Evolutionary conservation across 2,797 vertebrate genomes (phyloP).

Genomic region (Polyboroides typus): DNA sequence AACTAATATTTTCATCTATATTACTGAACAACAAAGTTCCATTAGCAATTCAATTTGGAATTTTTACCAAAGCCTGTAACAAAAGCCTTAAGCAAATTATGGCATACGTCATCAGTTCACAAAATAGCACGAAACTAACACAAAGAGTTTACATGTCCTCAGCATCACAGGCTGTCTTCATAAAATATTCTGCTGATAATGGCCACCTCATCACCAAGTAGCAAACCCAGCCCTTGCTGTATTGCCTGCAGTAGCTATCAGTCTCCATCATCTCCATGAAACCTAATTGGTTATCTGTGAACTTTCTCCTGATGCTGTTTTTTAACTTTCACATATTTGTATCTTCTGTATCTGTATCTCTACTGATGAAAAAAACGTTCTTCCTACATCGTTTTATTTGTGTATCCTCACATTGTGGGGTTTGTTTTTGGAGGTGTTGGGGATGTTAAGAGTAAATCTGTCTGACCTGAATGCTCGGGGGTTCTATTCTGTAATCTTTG

Average conservation of each 20-base stretch:
- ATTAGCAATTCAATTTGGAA: slow-evolving; percentile 14
- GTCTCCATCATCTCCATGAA: not conserved
- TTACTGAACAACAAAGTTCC: not conserved
- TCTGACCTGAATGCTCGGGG: not conserved
- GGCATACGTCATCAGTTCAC: not conserved
- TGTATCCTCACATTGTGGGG: not conserved
- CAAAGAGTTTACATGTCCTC: not conserved
- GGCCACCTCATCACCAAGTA: not conserved
- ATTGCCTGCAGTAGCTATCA: not conserved
- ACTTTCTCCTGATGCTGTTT: not conserved
- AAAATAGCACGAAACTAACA: not conserved
- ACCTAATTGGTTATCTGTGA: not conserved
- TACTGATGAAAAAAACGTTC: not conserved
- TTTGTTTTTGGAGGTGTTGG: not conserved
- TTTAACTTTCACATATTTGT: not conserved
- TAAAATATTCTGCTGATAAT: not conserved
- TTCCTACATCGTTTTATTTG: not conserved
- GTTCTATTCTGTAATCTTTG: not conserved
- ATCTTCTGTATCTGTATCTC: not conserved
- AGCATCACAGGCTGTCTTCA: not conserved
- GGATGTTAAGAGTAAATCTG: not conserved
- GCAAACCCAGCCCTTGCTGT: not conserved
- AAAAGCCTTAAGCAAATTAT: not conserved
- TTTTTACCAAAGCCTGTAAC: not conserved
- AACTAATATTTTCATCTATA: slow-evolving; percentile 29